These are phyloP conservation scores for Ophion obscuratus DNA, from an alignment of 2,888 invertebrate genomes.

Conservation along the genomic window DNA sequence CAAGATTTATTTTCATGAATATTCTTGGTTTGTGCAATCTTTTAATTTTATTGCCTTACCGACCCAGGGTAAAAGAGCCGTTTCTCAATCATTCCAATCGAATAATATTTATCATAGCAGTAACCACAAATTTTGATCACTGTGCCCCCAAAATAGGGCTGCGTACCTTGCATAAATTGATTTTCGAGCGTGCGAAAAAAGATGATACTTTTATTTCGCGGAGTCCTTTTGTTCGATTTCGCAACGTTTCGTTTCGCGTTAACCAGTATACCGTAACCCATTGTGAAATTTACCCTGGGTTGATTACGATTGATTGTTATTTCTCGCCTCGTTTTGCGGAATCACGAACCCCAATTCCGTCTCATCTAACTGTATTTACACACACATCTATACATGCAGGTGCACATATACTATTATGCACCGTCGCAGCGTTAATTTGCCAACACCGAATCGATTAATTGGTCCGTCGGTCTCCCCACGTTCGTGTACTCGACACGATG, in stretches of 20 bases:
- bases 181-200: not conserved
- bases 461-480: slow-evolving; percentile 21
- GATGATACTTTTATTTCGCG: not conserved
- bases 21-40: too few relatives aligned
- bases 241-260: not conserved
- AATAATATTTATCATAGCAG: not conserved
- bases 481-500: slow-evolving; percentile 6
- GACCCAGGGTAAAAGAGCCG: too few relatives aligned
- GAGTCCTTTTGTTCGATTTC: not conserved
- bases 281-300: slow-evolving; percentile 15
- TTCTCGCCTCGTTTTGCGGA: slow-evolving; percentile 5
- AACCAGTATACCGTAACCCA: not conserved
- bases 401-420: not conserved
- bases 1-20: too few relatives aligned
- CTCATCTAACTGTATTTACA: not conserved
- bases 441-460: slow-evolving; percentile 47
- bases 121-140: not conserved
- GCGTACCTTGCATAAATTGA: not conserved
- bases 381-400: not conserved
- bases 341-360: not conserved
- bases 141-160: not conserved
- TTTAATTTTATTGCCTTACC: too few relatives aligned
- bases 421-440: slow-evolving; percentile 27
- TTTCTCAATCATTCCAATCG: not conserved
- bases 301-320: slow-evolving; percentile 42